These are phyloP conservation scores for Ancistrus triradiatus DNA, from an alignment of 2,113 vertebrate genomes.

Conservation along the genomic window DNA sequence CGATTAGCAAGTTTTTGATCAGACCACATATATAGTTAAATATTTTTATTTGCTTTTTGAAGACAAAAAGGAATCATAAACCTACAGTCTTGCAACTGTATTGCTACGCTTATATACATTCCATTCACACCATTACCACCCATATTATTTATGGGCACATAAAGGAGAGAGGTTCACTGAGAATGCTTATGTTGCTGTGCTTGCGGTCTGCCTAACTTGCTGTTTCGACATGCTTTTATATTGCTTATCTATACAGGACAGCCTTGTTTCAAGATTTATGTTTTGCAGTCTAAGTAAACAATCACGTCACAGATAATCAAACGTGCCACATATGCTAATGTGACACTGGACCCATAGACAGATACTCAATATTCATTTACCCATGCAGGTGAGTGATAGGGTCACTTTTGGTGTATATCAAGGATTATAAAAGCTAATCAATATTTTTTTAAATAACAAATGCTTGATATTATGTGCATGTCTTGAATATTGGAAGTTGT, in stretches of 20 bases:
- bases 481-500: too few relatives aligned
- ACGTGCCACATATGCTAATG: constrained; percentile 52
- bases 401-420: constrained; percentile 43
- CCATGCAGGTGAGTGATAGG: constrained; percentile 45
- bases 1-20: neutral
- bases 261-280: constrained; percentile 39
- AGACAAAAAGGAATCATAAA: neutral
- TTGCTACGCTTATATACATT: too few relatives aligned
- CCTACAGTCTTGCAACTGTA: constrained; percentile 10
- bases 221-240: constrained; percentile 30
- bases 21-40: neutral
- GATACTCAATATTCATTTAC: constrained; percentile 54
- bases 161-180: constrained; percentile 16
- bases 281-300: constrained; percentile 48
- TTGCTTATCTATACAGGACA: constrained; percentile 36
- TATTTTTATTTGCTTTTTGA: neutral
- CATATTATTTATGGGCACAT: constrained; percentile 23
- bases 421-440: constrained; percentile 44
- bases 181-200: constrained; percentile 22
- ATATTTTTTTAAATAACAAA: too few relatives aligned
- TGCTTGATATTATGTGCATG: too few relatives aligned
- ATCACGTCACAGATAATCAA: constrained; percentile 48
- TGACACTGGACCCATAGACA: constrained; percentile 45
- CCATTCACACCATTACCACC: constrained; percentile 16
- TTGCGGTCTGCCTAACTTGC: constrained; percentile 34